Evolutionary conservation across 2,797 vertebrate genomes (phyloP).

Genomic region (Sebastes variabilis): DNA sequence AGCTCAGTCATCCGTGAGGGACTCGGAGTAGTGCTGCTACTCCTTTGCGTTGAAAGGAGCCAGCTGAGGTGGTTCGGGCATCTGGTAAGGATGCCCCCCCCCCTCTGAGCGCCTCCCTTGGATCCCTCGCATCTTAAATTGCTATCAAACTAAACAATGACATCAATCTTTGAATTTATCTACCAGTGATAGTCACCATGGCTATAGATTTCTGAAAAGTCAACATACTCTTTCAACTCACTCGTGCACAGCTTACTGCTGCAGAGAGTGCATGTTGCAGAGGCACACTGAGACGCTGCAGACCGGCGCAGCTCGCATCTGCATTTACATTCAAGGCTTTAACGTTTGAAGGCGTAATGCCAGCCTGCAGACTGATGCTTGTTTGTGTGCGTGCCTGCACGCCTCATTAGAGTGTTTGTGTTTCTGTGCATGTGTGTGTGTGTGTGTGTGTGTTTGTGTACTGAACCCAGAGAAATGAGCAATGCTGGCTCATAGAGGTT

Average conservation of each 20-base stretch:
- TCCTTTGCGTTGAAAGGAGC: too few relatives aligned
- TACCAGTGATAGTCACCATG: not conserved
- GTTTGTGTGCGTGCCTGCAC: not conserved
- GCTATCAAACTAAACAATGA: not conserved
- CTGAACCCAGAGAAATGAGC: not conserved
- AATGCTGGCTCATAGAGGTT: not conserved
- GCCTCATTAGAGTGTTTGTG: not conserved
- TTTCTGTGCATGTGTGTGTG: not conserved
- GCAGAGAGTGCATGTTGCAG: not conserved
- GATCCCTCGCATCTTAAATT: not conserved
- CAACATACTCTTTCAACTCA: not conserved
- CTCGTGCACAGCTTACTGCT: not conserved
- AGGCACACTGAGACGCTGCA: not conserved
- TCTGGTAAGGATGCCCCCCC: too few relatives aligned
- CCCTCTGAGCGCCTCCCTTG: too few relatives aligned
- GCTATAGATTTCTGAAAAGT: slow-evolving; percentile 4
- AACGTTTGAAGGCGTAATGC: not conserved
- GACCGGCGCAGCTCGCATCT: not conserved
- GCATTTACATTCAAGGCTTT: not conserved
- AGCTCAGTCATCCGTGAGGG: too few relatives aligned
- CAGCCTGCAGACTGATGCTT: not conserved
- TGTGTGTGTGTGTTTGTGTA: not conserved
- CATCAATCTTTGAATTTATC: not conserved
- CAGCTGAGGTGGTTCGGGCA: too few relatives aligned
- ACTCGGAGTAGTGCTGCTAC: too few relatives aligned